Percentiles rank a stretch among this genome's conserved stretches.
These are phyloP conservation scores for Protonibea diacanthus DNA, from an alignment of 2,797 vertebrate genomes.

Conservation along the genomic window DNA sequence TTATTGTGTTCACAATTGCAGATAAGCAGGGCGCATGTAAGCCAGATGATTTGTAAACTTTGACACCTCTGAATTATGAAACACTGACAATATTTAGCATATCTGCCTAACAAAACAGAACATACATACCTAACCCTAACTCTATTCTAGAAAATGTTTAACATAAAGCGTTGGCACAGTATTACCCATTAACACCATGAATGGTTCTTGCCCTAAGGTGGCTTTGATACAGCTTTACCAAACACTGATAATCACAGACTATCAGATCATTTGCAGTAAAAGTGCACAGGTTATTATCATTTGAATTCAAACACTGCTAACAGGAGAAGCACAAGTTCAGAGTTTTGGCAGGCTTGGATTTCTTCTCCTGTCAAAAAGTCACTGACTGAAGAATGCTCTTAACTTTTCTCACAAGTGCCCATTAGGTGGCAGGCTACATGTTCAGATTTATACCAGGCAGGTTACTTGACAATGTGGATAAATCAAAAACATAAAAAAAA, in stretches of 20 bases:
- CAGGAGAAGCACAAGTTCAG: background rate
- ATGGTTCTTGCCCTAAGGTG: background rate
- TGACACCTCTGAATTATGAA: background rate
- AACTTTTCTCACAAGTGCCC: background rate
- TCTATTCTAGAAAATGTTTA: background rate
- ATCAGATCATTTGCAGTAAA: background rate
- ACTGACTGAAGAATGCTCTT: background rate
- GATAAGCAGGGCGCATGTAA: background rate
- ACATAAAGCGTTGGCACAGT: background rate
- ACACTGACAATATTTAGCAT: background rate
- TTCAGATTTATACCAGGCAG: background rate
- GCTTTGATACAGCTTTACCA: background rate
- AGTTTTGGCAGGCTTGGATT: background rate
- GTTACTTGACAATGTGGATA: background rate
- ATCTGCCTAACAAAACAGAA: background rate
- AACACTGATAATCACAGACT: background rate
- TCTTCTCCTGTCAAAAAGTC: background rate
- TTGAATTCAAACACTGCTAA: background rate
- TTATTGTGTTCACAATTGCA: background rate
- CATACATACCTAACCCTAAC: background rate
- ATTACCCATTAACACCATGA: background rate
- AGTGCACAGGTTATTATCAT: background rate
- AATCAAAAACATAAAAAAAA: background rate
- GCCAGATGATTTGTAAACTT: background rate
- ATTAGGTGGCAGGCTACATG: conserved; percentile 11